These are phyloP conservation scores for Callyntrura guangdongensis DNA, from an alignment of 2,888 invertebrate genomes.

Conservation along the genomic window DNA sequence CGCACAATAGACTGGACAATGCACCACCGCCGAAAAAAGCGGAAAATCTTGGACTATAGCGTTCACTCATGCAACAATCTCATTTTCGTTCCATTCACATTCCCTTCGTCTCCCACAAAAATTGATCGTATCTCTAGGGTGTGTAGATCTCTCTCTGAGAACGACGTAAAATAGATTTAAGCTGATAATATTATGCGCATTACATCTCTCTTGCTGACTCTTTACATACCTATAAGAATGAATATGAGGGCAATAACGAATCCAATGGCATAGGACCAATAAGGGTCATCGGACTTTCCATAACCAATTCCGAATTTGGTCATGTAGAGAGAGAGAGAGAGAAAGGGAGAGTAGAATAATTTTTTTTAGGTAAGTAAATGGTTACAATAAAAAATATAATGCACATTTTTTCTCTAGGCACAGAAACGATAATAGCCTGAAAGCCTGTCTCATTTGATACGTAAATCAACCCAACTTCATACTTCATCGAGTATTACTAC, in stretches of 20 bases:
- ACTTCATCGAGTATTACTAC: neutral
- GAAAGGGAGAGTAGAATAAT: no score
- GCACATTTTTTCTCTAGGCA: neutral
- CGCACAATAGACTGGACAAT: no score
- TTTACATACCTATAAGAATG: conserved; percentile 87
- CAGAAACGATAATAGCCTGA: no score
- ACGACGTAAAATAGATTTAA: neutral
- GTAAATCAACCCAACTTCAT: neutral
- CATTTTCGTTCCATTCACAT: conserved; percentile 33
- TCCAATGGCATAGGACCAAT: conserved; percentile 87
- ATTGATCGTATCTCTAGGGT: neutral
- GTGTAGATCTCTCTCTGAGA: no score
- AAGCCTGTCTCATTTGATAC: no score
- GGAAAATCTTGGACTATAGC: conserved; percentile 22
- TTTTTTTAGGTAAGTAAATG: neutral
- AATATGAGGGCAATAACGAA: conserved; percentile 87
- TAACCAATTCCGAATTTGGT: conserved; percentile 87
- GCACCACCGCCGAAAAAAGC: neutral
- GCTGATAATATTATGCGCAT: neutral
- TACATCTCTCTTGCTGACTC: neutral
- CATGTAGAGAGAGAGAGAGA: no score
- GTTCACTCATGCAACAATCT: conserved; percentile 32
- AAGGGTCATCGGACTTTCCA: conserved; percentile 87
- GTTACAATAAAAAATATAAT: conserved; percentile 4
- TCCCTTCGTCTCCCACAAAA: neutral